Base-by-base conservation (phyloP, 2,888 invertebrate species). In the Patella ulyssiponensis region DNA sequence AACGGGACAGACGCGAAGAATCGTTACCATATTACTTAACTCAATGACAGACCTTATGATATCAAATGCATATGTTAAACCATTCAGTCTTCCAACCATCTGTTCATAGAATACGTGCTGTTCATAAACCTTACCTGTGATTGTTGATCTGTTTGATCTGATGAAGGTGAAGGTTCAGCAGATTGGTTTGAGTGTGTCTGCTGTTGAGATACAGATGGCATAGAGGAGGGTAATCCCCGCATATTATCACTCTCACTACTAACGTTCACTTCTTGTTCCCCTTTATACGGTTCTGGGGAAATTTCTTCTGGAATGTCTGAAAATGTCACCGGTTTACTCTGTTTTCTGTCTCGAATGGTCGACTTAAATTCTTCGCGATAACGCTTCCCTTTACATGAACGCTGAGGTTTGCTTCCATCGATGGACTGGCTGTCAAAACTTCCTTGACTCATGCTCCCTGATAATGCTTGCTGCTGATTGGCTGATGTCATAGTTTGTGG, bases 361-460 rank as follows among this genome's bases (percentile, higher is more conserved):
- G 86, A 85, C 53, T 76, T 69, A 15, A 87, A 84, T 44, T 87
- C 81, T 75, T 87, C 86, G 77, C 84, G 86, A 79, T 88, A 88
- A 72, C 87, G 79, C 78, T 87, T 86, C 33, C 88, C 88, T 77
- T 88, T 89, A 70, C 86, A 86, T 5, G 86, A 79, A 52, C 88
- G 84, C 82, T 88, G 87, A 58, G 82, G 85, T 73, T 82, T 84
- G 78, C 70, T 83, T 82, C 12, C 53, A 17, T 23, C 64, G 33
- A 27, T 54, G 15, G 70, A 77, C 53, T 81, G 80, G 78, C 75
- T 76, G 74, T 77, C 79, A 75, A 44, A 51, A 20, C 33, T 69
- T 64, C 14, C 78, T 77, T 54, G 77, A 54, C 14, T 54, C 44
- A 17, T 77, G 56, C 69, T 69, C 33, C 58, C 77, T 74, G 72